Evolutionary conservation across 2,888 invertebrate genomes (phyloP).

Genomic region (Halictus quadricinctus): DNA sequence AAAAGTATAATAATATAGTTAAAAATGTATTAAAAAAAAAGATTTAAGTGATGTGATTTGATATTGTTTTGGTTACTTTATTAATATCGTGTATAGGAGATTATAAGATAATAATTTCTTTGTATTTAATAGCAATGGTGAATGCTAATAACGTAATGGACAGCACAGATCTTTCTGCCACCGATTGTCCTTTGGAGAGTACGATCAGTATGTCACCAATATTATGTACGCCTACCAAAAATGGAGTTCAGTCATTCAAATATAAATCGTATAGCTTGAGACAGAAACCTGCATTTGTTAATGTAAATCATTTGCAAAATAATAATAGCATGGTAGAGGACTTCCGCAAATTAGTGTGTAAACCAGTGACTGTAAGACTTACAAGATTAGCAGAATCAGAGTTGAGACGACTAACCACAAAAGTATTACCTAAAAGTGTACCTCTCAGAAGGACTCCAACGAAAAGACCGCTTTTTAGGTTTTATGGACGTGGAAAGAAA

Average conservation of each 20-base stretch:
- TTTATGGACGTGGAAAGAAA: neutral
- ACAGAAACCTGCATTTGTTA: neutral
- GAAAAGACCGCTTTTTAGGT: neutral
- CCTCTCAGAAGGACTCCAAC: neutral
- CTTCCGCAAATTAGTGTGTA: conserved; percentile 20
- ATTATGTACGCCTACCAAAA: neutral
- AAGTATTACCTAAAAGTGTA: neutral
- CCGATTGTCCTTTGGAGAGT: neutral
- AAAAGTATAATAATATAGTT: neutral
- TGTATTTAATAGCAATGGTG: conserved; percentile 22
- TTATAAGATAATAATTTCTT: neutral
- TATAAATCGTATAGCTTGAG: neutral
- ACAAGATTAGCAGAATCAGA: conserved; percentile 15
- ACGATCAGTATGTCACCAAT: neutral
- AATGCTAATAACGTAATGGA: neutral
- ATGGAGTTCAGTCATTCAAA: too few relatives aligned
- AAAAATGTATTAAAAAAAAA: neutral
- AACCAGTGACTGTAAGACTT: conserved; percentile 39
- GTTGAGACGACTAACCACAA: neutral
- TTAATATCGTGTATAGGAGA: neutral
- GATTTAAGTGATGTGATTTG: neutral
- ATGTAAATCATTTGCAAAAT: neutral
- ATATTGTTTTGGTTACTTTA: neutral
- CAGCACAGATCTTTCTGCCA: neutral
- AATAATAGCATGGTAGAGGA: neutral